These are phyloP conservation scores for Leptobrachium ailaonicum DNA, from an alignment of 2,113 vertebrate genomes.

Conservation along the genomic window DNA sequence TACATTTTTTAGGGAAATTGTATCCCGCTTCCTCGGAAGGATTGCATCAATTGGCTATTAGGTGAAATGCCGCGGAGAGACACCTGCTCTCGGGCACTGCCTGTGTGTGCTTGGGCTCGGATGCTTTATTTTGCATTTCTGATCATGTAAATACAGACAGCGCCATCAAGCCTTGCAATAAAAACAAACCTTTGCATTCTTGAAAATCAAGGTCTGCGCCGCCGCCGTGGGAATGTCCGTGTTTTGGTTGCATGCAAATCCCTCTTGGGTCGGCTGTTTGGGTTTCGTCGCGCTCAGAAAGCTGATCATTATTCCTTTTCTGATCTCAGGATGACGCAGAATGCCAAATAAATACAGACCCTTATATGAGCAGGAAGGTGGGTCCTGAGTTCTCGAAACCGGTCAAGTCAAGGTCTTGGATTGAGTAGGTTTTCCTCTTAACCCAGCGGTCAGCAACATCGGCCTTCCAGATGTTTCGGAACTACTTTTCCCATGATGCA, in stretches of 20 bases:
- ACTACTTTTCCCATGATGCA: no score
- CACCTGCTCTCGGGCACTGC: conserved; percentile 29
- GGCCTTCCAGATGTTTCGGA: no score
- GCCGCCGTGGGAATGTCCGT: background rate
- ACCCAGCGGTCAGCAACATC: no score
- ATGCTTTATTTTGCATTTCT: conserved; percentile 25
- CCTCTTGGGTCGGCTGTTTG: no score
- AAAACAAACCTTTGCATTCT: conserved; percentile 3
- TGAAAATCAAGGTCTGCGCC: background rate
- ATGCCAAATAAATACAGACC: no score
- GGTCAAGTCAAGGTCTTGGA: no score
- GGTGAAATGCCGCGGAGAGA: conserved; percentile 4
- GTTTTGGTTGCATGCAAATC: conserved; percentile 6
- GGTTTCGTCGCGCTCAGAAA: no score
- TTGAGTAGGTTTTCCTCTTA: no score
- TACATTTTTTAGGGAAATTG: conserved; percentile 49
- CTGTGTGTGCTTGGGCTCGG: conserved; percentile 8
- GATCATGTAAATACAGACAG: conserved; percentile 28
- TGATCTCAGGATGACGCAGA: no score
- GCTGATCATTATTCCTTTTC: no score
- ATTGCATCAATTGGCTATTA: conserved; percentile 15
- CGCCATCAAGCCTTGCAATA: background rate
- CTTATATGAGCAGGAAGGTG: no score
- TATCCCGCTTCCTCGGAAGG: conserved; percentile 15
- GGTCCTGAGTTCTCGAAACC: no score